phyloP scores from a whole-genome alignment of 53 echinoderm and acorn worm genomes.

The Actinopyga echinites region DNA sequence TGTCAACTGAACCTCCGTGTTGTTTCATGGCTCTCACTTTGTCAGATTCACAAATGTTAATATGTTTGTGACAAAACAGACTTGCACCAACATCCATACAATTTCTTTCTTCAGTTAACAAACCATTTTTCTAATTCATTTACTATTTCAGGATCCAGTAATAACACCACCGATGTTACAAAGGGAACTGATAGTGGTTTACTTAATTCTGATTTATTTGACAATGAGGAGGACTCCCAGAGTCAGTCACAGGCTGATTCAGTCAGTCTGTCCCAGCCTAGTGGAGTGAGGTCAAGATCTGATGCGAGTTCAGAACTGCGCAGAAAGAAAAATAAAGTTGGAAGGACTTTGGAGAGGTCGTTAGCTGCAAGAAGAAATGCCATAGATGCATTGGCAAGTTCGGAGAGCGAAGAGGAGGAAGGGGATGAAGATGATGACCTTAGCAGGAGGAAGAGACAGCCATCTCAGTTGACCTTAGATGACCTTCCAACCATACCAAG shows the following conservation, averaged over 20 bases:
- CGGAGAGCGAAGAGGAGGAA: background rate
- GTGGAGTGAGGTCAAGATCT: background rate
- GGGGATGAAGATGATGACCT: background rate
- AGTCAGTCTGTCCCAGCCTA: background rate
- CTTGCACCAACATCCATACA: too few species aligned
- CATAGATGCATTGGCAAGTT: background rate
- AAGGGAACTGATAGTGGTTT: background rate
- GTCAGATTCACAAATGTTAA: too few species aligned
- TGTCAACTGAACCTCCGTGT: too few species aligned
- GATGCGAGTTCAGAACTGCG: background rate
- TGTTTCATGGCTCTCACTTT: too few species aligned
- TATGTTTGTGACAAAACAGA: too few species aligned
- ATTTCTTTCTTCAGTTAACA: background rate
- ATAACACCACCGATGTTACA: background rate
- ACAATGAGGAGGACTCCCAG: constrained; percentile 64
- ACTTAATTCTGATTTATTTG: constrained; percentile 75
- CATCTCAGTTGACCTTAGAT: background rate
- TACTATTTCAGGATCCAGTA: background rate
- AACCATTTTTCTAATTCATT: background rate
- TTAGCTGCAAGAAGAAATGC: too few species aligned
- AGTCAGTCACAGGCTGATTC: constrained; percentile 27
- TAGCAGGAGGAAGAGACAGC: too few species aligned
- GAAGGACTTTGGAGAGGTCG: too few species aligned
- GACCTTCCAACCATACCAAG: background rate
- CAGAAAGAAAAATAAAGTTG: background rate